Evolutionary conservation across 2,113 vertebrate genomes (phyloP).

Genomic region (Rostratula benghalensis): DNA sequence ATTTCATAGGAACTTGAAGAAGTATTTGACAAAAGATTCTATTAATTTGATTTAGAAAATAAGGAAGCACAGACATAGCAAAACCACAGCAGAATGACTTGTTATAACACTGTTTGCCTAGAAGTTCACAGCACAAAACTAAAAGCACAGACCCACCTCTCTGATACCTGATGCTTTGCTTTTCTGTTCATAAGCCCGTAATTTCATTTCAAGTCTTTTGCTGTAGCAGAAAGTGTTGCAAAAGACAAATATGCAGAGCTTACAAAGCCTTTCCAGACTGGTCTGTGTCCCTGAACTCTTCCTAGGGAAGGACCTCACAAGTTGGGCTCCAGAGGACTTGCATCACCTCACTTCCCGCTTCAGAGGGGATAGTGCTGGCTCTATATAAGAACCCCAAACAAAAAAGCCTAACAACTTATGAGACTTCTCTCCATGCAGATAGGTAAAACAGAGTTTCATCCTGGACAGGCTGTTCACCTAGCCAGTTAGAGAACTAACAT

Average conservation of each 20-base stretch:
- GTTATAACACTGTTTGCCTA: background rate
- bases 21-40: background rate
- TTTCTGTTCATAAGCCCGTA: background rate
- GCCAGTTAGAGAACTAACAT: conserved; percentile 34
- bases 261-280: background rate
- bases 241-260: background rate
- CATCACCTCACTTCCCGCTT: rapidly evolving
- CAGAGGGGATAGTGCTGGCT: background rate
- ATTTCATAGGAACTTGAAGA: background rate
- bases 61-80: background rate
- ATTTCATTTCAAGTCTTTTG: background rate
- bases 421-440: background rate
- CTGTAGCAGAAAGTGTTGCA: background rate
- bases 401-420: background rate
- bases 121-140: background rate
- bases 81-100: background rate
- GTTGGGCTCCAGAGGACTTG: background rate
- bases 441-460: background rate
- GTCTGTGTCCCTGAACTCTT: background rate
- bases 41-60: background rate
- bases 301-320: background rate
- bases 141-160: background rate
- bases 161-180: background rate
- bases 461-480: conserved; percentile 9
- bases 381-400: rapidly evolving